Base-by-base conservation (phyloP, 2,888 invertebrate species). In the Cotesia congregata region DNA sequence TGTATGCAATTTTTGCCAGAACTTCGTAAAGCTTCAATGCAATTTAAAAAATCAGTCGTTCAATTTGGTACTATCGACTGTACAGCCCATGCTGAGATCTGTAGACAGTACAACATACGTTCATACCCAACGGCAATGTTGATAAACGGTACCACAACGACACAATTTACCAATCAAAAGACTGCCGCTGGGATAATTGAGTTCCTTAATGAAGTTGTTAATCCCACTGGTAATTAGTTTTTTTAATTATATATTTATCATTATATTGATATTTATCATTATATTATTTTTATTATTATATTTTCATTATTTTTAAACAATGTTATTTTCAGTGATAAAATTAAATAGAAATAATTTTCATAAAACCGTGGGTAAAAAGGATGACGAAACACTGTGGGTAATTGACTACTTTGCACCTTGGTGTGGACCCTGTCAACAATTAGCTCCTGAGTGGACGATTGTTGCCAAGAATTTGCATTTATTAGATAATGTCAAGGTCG, bases 371-470 rank as follows among this genome's bases (percentile, higher is more conserved):
- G 87, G 89, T 12, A 88, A 91, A 39, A 92, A 93, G 83, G 89
- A 90, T 1, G 84, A 86, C 6, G 90, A 91, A 68, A 91, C 92
- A 77, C 87, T 94, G 4, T 94, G 94, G 93, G 86, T 94, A 38
- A 92, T 95, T 1, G 94, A 94, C 89, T 95, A 93, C 88, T 94
- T 91, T 86, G 94, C 94, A 9, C 93, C 94, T 0, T 94, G 94
- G 94, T 95, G 95, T 89, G 93, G 92, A 1, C 94, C 94, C 0
- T 95, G 95, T 86, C 93, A 93, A 83, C 92, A 92, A 85, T 89
- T 95, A 79, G 91, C 92, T 7, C 93, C 94, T 0, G 92, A 94
- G 83, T 94, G 93, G 92, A 90, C 93, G 64, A 90, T 91, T 84
- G 90, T 95, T 50, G 94, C 94, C 1, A 92, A 91, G 86, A 89